Percentiles rank a stretch among this genome's conserved stretches.
Evolutionary conservation across 2,888 invertebrate species (phyloP).

Genomic region (Macrosiphum euphorbiae): DNA sequence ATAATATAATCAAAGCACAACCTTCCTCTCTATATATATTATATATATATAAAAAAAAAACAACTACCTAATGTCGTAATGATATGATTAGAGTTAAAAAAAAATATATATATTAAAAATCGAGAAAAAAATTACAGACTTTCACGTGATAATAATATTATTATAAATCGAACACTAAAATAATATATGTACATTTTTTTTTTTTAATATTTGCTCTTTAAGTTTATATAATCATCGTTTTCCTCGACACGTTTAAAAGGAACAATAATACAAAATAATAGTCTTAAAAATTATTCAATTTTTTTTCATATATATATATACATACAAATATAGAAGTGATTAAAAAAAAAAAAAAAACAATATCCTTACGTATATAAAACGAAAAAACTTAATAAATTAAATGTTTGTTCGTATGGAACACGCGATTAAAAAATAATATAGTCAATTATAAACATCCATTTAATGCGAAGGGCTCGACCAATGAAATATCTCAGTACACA

Average conservation of each 20-base stretch:
- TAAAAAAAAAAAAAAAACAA: slow-evolving; percentile 35
- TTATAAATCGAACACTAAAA: slow-evolving; percentile 47
- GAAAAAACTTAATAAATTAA: slow-evolving; percentile 62
- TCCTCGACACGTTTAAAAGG: slow-evolving; percentile 54
- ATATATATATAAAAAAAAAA: slow-evolving; percentile 40
- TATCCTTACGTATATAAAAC: slow-evolving; percentile 38
- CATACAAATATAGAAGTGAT: slow-evolving; percentile 31
- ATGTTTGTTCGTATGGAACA: slow-evolving; percentile 46
- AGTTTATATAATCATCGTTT: slow-evolving; percentile 30
- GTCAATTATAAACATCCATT: slow-evolving; percentile 8
- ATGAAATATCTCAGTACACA: slow-evolving; percentile 37
- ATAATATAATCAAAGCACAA: slow-evolving; percentile 27
- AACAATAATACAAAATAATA: slow-evolving; percentile 63
- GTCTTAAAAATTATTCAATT: slow-evolving; percentile 57
- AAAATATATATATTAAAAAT: slow-evolving; percentile 28
- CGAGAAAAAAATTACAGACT: slow-evolving; percentile 55
- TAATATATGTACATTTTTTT: not conserved
- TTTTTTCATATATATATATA: slow-evolving; percentile 22
- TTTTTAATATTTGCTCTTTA: slow-evolving; percentile 50
- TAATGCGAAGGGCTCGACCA: not conserved
- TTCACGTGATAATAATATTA: slow-evolving; percentile 28
- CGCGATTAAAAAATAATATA: slow-evolving; percentile 37
- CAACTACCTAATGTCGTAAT: slow-evolving; percentile 56
- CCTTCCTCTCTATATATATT: slow-evolving; percentile 24
- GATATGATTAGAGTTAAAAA: slow-evolving; percentile 62